Evolutionary conservation across 1,140 invertebrate species (phyloP), one percentile per base, ranked within the genome.

Genomic region (Camponotus vicinus): DNA sequence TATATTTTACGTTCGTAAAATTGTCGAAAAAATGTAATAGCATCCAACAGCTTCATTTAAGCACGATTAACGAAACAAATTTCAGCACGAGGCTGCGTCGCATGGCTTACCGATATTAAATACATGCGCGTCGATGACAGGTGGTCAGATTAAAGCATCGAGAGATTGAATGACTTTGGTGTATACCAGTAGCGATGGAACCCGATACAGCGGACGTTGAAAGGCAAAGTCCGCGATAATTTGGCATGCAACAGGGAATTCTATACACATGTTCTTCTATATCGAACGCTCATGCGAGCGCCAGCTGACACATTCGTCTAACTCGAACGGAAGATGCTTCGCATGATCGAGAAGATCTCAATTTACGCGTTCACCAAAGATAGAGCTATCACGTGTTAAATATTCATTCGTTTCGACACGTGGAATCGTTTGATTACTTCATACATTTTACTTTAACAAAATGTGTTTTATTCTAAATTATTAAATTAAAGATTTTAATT

Each of bases 141-240:
- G 86, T 92, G 90, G 90, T 37, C 84, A 75, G 86, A 90, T 88
- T 90, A 85, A 93, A 91, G 92, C 89, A 82, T 63, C 70, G 15
- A 91, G 85, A 90, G 90, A 94, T 94, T 92, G 88, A 91, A 91
- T 93, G 80, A 71, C 92, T 42, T 64, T 49, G 86, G 92, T 93
- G 93, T 94, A 94, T 93, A 93, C 92, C 92, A 69, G 93, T 93
- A 93, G 92, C 92, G 15, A 76, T 90, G 93, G 79, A 94, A 94
- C 69, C 76, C 71, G 90, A 94, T 93, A 92, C 88, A 83, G 63
- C 69, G 82, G 6, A 83, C 57, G 49, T 80, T 71, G 15, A 89
- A 85, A 88, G 80, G 67, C 70, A 77, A 90, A 69, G 80, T 82
- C 82, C 61, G 66, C 78, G 87, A 86, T 91, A 88, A 90, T 92